Evolutionary conservation across 1,140 invertebrate species (phyloP).

Genomic region (Caerostris darwini): DNA sequence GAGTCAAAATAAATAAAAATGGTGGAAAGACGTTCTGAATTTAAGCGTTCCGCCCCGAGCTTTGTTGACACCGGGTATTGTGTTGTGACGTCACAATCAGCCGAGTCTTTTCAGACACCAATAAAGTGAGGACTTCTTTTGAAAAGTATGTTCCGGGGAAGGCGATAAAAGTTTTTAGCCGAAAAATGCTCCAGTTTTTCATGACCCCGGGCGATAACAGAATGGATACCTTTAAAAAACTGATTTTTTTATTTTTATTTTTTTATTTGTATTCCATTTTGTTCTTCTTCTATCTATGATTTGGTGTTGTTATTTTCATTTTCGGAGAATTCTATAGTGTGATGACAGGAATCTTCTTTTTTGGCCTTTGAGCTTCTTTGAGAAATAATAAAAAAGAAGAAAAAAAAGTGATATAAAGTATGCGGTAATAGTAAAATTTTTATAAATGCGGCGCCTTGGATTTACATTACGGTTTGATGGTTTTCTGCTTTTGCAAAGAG

Average conservation of each 20-base stretch:
- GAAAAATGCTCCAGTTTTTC: conserved; percentile 62
- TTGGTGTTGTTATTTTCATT: conserved; percentile 23
- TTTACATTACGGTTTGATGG: conserved; percentile 6
- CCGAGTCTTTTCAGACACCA: conserved; percentile 39
- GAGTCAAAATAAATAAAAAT: neutral
- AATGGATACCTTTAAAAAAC: conserved; percentile 57
- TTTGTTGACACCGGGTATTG: conserved; percentile 65
- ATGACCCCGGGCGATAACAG: conserved; percentile 47
- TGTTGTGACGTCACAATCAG: conserved; percentile 66
- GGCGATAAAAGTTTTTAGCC: conserved; percentile 62
- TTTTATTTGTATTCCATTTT: neutral
- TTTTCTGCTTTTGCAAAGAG: neutral
- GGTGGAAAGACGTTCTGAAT: neutral
- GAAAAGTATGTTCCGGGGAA: conserved; percentile 60
- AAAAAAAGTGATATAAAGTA: conserved; percentile 43
- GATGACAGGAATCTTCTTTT: neutral
- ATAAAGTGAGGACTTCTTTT: conserved; percentile 69
- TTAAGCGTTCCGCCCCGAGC: conserved; percentile 30
- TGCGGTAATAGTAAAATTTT: conserved; percentile 41
- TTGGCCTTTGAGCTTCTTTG: conserved; percentile 14
- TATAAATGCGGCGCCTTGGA: neutral
- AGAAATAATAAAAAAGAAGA: neutral
- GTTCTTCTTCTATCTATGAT: neutral
- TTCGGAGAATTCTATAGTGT: neutral
- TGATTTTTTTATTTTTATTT: neutral